A percentile compares a stretch with the other conserved stretches of the same genome.
Conservation (phyloP, 2,113 vertebrate genomes). For the Athene cunicularia region DNA sequence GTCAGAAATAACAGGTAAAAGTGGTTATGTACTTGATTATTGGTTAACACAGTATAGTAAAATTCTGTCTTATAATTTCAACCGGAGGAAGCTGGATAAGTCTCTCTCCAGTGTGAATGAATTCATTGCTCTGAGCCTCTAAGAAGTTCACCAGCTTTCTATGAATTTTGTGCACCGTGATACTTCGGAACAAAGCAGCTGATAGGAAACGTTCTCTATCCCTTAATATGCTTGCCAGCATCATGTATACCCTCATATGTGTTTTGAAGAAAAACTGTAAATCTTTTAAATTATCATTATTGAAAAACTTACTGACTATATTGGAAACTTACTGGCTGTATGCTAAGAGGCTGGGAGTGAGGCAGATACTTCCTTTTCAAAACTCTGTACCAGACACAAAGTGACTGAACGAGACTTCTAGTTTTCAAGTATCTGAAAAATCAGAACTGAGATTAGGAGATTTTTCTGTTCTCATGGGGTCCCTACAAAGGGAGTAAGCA, state of each 20-base stretch:
- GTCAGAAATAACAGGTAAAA: neutral
- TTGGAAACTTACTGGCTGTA: neutral
- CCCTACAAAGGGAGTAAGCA: neutral
- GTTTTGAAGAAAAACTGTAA: neutral
- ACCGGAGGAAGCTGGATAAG: neutral
- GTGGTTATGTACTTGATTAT: neutral
- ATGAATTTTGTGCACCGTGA: neutral
- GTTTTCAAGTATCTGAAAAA: slow-evolving; percentile 5
- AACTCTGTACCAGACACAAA: neutral
- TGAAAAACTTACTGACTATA: neutral
- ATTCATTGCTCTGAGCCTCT: neutral
- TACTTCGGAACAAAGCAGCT: neutral
- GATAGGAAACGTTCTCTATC: neutral
- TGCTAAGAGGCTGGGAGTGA: neutral
- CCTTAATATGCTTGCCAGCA: neutral
- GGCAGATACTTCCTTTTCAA: neutral
- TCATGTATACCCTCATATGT: neutral
- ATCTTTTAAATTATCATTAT: neutral
- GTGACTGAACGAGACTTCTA: neutral
- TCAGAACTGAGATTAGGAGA: neutral
- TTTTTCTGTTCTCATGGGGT: neutral
- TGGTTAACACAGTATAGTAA: neutral
- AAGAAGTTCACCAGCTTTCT: neutral
- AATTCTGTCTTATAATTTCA: neutral
- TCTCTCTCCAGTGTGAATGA: neutral